Evolutionary conservation across 2,888 invertebrate species (phyloP).

Genomic region (Xestia sexstrigata): DNA sequence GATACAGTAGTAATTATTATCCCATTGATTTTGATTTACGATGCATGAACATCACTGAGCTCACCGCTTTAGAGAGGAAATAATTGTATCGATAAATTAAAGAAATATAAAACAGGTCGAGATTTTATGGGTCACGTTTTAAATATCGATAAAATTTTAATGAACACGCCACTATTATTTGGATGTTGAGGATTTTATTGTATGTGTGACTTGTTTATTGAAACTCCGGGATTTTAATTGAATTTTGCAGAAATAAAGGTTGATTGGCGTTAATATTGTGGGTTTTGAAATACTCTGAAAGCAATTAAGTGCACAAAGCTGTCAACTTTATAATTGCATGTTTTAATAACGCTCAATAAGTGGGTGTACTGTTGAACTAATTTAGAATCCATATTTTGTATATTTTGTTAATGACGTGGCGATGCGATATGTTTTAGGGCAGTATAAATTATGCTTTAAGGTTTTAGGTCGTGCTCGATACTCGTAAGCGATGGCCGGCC

Average conservation of each 20-base stretch:
- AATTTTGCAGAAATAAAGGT: slow-evolving; percentile 2
- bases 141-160: slow-evolving; percentile 42
- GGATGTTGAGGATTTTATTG: slow-evolving; percentile 26
- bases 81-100: slow-evolving; percentile 64
- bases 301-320: neutral
- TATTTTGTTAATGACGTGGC: neutral
- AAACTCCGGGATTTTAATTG: slow-evolving; percentile 23
- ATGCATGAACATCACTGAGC: slow-evolving; percentile 61
- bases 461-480: neutral
- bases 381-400: neutral
- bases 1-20: slow-evolving; percentile 54
- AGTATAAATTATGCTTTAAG: neutral
- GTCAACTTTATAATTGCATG: slow-evolving; percentile 3
- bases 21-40: slow-evolving; percentile 68
- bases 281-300: slow-evolving; percentile 13
- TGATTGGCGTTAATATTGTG: slow-evolving; percentile 10
- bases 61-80: slow-evolving; percentile 51
- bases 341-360: neutral
- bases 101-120: slow-evolving; percentile 28
- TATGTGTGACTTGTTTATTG: slow-evolving; percentile 27
- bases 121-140: slow-evolving; percentile 46
- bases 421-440: neutral
- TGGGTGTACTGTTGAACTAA: neutral
- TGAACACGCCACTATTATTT: slow-evolving; percentile 1
- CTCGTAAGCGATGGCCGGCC: neutral